Conservation (phyloP, 2,888 invertebrate species). For the Chesias legatella region DNA sequence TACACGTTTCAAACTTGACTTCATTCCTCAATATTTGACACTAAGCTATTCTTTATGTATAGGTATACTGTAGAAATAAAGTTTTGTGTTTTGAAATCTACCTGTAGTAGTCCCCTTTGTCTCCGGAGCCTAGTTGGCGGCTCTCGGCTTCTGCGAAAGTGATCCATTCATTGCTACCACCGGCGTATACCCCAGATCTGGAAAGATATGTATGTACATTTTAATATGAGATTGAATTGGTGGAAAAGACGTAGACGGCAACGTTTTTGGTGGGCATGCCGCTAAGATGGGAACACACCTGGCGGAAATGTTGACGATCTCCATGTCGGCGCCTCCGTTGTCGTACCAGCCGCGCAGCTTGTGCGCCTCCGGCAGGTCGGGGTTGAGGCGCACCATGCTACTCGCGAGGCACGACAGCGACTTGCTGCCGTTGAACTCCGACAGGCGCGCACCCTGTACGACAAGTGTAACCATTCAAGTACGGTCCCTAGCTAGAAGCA, state of each 20-base stretch:
- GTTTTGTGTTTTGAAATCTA: no score
- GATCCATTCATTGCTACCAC: conserved; percentile 84
- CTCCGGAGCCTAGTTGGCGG: conserved; percentile 85
- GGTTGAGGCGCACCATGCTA: conserved; percentile 88
- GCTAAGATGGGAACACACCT: conserved; percentile 56
- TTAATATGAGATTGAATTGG: no score
- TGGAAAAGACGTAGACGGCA: no score
- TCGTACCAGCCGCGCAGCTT: conserved; percentile 95
- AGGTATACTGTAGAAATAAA: no score
- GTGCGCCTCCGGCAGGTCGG: conserved; percentile 93
- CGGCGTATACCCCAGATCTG: conserved; percentile 65
- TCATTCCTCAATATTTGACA: no score
- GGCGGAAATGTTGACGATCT: conserved; percentile 83
- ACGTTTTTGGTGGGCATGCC: no score
- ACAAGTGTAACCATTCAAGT: no score
- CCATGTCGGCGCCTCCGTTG: conserved; percentile 84
- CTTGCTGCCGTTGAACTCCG: conserved; percentile 93
- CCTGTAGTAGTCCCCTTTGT: conserved; percentile 89
- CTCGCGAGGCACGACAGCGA: conserved; percentile 81
- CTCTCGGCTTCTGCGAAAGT: conserved; percentile 87
- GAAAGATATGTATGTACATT: conserved; percentile 17
- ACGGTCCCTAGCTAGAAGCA: no score
- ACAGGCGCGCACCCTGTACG: conserved; percentile 84
- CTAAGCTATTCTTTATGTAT: no score
- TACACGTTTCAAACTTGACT: no score